phyloP scores from a whole-genome alignment of 2,888 invertebrate species.

The Phyllotreta striolata region DNA sequence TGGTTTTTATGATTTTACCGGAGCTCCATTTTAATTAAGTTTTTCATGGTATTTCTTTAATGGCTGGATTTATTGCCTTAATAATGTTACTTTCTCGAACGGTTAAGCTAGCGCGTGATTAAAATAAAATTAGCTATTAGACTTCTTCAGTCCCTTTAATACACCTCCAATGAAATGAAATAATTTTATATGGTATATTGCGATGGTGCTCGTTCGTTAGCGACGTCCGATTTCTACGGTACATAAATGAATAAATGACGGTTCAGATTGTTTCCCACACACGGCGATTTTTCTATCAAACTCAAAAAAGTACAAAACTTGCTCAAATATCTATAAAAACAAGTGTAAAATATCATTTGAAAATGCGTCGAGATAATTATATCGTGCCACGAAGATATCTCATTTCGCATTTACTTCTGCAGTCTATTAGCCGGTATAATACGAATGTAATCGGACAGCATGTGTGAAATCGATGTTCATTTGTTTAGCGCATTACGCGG shows the following conservation, averaged over 20 bases:
- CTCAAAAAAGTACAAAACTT: too few species aligned
- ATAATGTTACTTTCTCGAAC: conserved; percentile 17
- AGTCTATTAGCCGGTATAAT: too few species aligned
- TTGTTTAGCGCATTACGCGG: conserved; percentile 40
- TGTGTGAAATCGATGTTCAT: conserved; percentile 51
- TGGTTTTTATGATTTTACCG: conserved; percentile 14
- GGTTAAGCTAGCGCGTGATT: conserved; percentile 16
- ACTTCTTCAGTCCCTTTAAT: conserved; percentile 2
- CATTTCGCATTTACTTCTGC: too few species aligned
- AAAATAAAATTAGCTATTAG: conserved; percentile 17
- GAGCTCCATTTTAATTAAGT: conserved; percentile 16
- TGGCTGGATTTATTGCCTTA: conserved; percentile 12
- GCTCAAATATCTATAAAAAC: too few species aligned
- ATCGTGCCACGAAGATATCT: too few species aligned
- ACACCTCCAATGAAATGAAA: conserved; percentile 5
- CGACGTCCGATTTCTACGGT: too few species aligned
- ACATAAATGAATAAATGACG: too few species aligned
- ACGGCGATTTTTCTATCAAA: too few species aligned
- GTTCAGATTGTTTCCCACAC: too few species aligned
- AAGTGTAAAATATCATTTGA: too few species aligned
- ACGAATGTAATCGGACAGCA: conserved; percentile 47
- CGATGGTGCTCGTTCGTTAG: too few species aligned
- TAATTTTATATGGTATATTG: conserved; percentile 2
- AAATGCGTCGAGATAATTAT: too few species aligned
- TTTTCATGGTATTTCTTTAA: conserved; percentile 17